A percentile compares a stretch with the other conserved stretches of the same genome.
phyloP scores from a whole-genome alignment of 2,113 vertebrate genomes.

The Mesitornis unicolor region DNA sequence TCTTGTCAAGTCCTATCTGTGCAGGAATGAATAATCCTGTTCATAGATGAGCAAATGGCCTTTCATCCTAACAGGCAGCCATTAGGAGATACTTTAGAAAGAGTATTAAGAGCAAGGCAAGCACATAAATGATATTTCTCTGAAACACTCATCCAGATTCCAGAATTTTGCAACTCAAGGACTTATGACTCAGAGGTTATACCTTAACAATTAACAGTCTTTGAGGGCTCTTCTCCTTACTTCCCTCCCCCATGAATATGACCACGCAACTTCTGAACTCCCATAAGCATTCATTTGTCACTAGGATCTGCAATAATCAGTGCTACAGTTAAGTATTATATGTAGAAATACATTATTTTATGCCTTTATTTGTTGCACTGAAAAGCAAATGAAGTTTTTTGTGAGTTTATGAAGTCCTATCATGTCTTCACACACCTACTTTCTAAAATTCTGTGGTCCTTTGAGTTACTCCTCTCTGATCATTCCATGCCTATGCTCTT shows the following conservation, averaged over 20 bases:
- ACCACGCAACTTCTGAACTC: neutral
- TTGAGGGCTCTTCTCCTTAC: neutral
- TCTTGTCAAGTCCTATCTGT: neutral
- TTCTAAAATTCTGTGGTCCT: neutral
- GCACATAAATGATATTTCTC: neutral
- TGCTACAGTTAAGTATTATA: neutral
- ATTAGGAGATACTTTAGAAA: neutral
- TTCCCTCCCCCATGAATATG: accelerated
- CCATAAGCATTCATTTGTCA: neutral
- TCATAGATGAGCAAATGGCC: neutral
- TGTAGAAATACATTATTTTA: neutral
- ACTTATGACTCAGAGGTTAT: neutral
- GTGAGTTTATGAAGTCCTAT: neutral
- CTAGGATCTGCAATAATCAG: neutral
- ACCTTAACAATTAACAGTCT: neutral
- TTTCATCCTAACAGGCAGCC: neutral
- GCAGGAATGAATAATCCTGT: neutral
- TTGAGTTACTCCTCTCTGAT: neutral
- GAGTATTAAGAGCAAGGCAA: neutral
- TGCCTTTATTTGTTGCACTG: neutral
- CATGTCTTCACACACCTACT: neutral
- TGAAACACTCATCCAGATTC: neutral
- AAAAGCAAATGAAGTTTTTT: neutral
- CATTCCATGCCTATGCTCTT: neutral
- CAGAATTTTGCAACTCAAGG: neutral